Base-by-base conservation (phyloP, 2,888 invertebrate genomes). In the Thymelicus acteon region DNA sequence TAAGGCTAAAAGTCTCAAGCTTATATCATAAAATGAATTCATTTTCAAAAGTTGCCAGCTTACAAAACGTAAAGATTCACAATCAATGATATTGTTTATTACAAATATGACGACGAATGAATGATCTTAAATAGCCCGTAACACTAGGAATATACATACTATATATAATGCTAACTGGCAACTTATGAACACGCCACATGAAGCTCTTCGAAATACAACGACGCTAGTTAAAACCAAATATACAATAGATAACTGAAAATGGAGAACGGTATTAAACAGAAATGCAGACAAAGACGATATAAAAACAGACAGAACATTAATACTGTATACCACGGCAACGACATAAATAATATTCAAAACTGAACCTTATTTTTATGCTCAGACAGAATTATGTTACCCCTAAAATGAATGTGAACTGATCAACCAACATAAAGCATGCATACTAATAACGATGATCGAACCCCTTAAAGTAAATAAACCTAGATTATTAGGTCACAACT, bases 1-100 rank as follows among this genome's bases (percentile, higher is more conserved):
- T 81, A 40, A 40, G 24, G 52, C 19, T 19, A 19, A 19, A 82
- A 80, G 78, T 74, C 81, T 82, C 78, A 74, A 77, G 75, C 81
- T 72, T 72, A 75, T 72, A 72, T 52, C 73, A 72, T 58, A 60
- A 63, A 60, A 67, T 48, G 48, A 60, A 52, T 52, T 52, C 24
- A 15, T 7, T 60, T 1, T 39, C 37, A 48, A 60, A 19, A 49
- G 60, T 67, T 60, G 39, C 67, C 67, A 67, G 39, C 19, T 48
- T 58, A 66, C 15, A 58, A 6, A 31, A 24, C 15, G 24, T 48
- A 6, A 44, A 48, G 10, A 44, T 12, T 44, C 44, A 12, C 10
- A 40, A 40, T 40, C 40, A 10, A 40, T 7, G 40, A 10, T 40
- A 5, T 40, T 40, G 1, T 40, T 40, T 40, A 24, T 24, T 24